A percentile compares a stretch with the other conserved stretches of the same genome.
Evolutionary conservation across 2,797 vertebrate species (phyloP).

Genomic region (Spea hammondii): DNA sequence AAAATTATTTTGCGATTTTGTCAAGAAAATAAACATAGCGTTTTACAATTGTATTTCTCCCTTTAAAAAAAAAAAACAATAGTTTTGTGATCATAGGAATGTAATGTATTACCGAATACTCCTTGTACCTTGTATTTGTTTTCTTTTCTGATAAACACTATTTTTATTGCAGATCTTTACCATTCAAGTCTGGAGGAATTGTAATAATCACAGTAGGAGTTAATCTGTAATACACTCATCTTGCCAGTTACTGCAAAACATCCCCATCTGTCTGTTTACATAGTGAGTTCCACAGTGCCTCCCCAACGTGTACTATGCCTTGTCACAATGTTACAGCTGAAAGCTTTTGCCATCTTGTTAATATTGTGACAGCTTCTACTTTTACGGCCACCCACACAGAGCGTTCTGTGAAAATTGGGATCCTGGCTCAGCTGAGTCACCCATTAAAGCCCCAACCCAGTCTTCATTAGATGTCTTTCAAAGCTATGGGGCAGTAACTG

Average conservation of each 20-base stretch:
- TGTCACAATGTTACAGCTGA: constrained; percentile 53
- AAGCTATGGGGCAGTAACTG: not conserved
- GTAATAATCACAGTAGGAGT: constrained; percentile 14
- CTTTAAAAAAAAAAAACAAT: no score
- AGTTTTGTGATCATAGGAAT: no score
- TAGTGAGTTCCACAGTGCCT: constrained; percentile 42
- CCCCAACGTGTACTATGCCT: constrained; percentile 45
- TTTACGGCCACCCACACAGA: constrained; percentile 51
- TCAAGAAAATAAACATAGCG: no score
- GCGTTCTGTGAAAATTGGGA: constrained; percentile 28
- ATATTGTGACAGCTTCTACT: constrained; percentile 52
- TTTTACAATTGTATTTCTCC: no score
- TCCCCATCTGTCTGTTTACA: constrained; percentile 51
- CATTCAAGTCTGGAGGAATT: not conserved
- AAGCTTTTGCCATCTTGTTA: constrained; percentile 51
- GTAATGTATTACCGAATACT: no score
- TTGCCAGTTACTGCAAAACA: constrained; percentile 41
- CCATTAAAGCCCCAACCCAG: constrained; percentile 34
- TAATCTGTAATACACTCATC: constrained; percentile 30
- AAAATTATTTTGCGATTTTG: no score
- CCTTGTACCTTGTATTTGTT: no score
- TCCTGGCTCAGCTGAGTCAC: constrained; percentile 34
- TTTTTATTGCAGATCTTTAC: not conserved
- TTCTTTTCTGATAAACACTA: not conserved
- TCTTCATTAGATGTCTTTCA: not conserved